Evolutionary conservation across 2,797 vertebrate genomes (phyloP).

Genomic region (Tamandua tetradactyla): DNA sequence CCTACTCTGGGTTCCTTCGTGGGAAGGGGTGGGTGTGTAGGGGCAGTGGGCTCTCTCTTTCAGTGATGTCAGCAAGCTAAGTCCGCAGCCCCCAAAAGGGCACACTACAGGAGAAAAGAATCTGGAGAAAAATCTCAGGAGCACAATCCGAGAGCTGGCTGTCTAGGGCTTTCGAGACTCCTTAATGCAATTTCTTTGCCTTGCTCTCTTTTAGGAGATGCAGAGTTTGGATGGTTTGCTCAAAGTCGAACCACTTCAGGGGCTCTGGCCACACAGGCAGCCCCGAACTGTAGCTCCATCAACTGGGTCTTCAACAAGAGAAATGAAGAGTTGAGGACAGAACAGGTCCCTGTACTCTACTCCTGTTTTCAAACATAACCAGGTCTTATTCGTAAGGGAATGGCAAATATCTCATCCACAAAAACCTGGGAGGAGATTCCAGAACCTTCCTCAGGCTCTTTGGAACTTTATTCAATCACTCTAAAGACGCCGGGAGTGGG

Average conservation of each 20-base stretch:
- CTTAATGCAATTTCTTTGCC: not conserved
- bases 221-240: not conserved
- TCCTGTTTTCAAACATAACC: not conserved
- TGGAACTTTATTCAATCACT: not conserved
- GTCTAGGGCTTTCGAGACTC: not conserved
- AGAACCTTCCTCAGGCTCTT: not conserved
- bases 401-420: not conserved
- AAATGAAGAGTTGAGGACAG: not conserved
- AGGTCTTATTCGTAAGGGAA: not conserved
- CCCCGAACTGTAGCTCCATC: not conserved
- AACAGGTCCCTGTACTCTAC: not conserved
- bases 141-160: not conserved
- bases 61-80: not conserved
- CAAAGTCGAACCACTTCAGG: not conserved
- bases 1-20: constrained; percentile 1
- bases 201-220: not conserved
- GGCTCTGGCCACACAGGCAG: not conserved
- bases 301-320: not conserved
- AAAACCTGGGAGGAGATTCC: not conserved
- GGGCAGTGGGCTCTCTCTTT: not conserved
- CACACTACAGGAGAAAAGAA: not conserved
- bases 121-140: not conserved
- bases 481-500: not conserved
- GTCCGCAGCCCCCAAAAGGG: not conserved
- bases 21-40: too few relatives aligned